phyloP scores from a whole-genome alignment of 2,888 invertebrate species.

The Sisyra terminalis region DNA sequence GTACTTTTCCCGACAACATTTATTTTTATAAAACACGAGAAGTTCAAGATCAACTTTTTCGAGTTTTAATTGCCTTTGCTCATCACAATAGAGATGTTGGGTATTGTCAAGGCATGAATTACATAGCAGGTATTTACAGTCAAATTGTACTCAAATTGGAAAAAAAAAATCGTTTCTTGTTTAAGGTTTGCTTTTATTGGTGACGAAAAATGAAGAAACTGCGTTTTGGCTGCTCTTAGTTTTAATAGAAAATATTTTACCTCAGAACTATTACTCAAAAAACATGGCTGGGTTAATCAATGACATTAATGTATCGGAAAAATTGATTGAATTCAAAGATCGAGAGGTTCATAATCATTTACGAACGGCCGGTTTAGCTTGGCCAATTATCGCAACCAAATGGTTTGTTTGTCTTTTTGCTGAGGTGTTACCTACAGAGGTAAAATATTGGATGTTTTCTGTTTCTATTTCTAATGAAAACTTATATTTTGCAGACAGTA shows the following conservation, averaged over 20 bases:
- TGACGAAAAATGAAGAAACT: conserved; percentile 78
- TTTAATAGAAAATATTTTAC: conserved; percentile 72
- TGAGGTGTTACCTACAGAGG: conserved; percentile 83
- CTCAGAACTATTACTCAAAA: conserved; percentile 72
- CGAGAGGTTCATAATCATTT: conserved; percentile 72
- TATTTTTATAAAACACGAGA: conserved; percentile 66
- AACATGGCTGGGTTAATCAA: conserved; percentile 80
- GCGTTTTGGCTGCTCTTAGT: conserved; percentile 87
- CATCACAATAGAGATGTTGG: conserved; percentile 76
- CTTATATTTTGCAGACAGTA: conserved; percentile 46
- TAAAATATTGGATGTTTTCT: conserved; percentile 18
- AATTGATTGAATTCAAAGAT: conserved; percentile 65
- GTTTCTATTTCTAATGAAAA: conserved; percentile 5
- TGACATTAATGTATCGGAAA: conserved; percentile 79
- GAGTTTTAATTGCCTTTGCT: conserved; percentile 77
- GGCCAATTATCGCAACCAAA: conserved; percentile 84
- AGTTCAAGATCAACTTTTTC: conserved; percentile 60
- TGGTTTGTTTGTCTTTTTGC: conserved; percentile 93
- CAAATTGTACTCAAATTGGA: neutral
- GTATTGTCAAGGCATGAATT: conserved; percentile 92
- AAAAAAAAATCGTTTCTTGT: conserved; percentile 7
- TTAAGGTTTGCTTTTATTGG: conserved; percentile 58
- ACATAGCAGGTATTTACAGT: conserved; percentile 49
- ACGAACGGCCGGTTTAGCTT: conserved; percentile 64
- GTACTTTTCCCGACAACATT: conserved; percentile 92